phyloP scores from a whole-genome alignment of 2,113 vertebrate species.

The Sylvilagus bachmani region DNA sequence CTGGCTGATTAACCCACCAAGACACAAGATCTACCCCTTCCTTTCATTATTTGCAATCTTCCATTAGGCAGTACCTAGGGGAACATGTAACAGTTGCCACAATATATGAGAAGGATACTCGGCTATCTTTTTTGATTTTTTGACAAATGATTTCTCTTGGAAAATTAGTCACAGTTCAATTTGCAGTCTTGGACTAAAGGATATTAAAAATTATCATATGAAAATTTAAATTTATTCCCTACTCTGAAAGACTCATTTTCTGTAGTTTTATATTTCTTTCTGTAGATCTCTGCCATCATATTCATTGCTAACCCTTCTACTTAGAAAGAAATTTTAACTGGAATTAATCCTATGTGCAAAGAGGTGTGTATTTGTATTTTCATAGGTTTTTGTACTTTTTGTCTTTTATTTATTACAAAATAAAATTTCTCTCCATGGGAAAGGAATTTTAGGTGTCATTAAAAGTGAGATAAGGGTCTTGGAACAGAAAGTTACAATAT shows the following conservation, averaged over 20 bases:
- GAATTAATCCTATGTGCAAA: background rate
- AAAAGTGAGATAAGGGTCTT: background rate
- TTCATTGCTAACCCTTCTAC: background rate
- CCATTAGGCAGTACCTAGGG: background rate
- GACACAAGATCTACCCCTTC: no score
- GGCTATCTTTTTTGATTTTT: background rate
- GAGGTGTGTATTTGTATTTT: background rate
- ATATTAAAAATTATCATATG: background rate
- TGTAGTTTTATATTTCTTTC: background rate
- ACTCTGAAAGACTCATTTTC: background rate
- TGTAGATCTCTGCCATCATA: background rate
- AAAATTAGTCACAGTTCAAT: constrained; percentile 7
- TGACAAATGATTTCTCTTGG: constrained; percentile 22
- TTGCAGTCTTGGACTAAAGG: background rate
- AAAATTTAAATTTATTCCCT: constrained; percentile 21
- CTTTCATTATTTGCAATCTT: background rate
- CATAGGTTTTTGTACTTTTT: background rate
- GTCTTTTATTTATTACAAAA: constrained; percentile 13
- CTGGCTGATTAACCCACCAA: no score
- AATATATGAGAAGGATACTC: background rate
- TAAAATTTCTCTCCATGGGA: background rate
- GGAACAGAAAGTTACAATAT: background rate
- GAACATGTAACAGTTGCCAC: background rate
- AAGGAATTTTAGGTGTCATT: constrained; percentile 13
- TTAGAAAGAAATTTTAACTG: background rate